These are phyloP conservation scores for Cynopterus brachyotis DNA, from an alignment of 2,113 vertebrate species.

Conservation along the genomic window DNA sequence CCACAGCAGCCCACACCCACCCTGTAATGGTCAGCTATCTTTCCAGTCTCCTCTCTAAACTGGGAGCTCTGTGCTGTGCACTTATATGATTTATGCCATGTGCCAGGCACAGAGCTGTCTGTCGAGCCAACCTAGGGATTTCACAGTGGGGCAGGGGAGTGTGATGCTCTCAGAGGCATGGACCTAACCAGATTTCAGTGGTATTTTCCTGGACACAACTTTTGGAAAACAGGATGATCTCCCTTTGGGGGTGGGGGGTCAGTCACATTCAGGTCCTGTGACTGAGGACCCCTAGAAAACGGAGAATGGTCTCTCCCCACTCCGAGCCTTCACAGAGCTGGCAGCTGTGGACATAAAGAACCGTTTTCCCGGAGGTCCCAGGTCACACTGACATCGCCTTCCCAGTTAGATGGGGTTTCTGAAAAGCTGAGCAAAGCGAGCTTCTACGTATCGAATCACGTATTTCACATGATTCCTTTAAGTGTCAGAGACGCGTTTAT, in stretches of 20 bases:
- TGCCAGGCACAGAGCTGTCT: neutral
- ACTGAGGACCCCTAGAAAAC: neutral
- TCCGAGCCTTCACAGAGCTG: neutral
- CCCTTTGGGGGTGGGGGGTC: accelerated
- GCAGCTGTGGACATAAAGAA: too few relatives aligned
- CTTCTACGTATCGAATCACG: neutral
- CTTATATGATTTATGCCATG: accelerated
- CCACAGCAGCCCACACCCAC: neutral
- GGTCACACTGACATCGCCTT: neutral
- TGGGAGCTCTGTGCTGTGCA: too few relatives aligned
- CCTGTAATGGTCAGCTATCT: neutral
- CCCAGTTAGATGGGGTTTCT: neutral
- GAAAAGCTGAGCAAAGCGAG: neutral
- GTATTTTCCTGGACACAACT: neutral
- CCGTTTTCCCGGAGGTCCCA: neutral
- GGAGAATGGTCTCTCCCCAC: neutral
- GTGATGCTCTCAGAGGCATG: neutral
- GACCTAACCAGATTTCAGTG: neutral
- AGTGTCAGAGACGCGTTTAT: neutral
- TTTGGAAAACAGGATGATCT: neutral
- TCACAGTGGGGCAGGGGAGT: accelerated
- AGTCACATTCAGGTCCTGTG: neutral
- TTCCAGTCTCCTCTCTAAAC: neutral
- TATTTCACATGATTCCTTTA: neutral
- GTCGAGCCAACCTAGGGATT: neutral